Conservation (phyloP, 2,888 invertebrate genomes). For the Pollenia labialis region DNA sequence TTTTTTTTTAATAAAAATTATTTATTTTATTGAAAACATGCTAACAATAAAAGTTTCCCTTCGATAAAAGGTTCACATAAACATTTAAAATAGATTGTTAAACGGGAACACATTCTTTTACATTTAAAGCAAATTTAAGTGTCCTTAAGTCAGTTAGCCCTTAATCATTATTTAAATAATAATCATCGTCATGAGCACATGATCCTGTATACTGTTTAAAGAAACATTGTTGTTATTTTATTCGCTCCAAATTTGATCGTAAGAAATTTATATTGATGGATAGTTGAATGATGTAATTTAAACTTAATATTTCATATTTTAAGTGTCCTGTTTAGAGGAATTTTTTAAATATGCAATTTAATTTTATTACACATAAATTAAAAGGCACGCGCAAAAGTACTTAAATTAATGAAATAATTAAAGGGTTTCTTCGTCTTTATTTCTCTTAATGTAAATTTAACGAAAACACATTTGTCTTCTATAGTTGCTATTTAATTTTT, state of each 20-base stretch:
- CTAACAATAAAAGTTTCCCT: no score
- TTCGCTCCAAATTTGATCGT: not conserved
- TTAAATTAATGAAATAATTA: constrained; percentile 70
- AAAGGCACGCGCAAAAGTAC: constrained; percentile 70
- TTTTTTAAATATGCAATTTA: constrained; percentile 16
- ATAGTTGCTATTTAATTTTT: constrained; percentile 20
- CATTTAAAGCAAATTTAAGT: not conserved
- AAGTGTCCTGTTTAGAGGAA: constrained; percentile 41
- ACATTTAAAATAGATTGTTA: not conserved
- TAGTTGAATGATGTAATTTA: constrained; percentile 65
- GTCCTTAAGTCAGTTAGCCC: constrained; percentile 50
- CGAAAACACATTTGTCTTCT: constrained; percentile 28
- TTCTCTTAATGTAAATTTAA: constrained; percentile 35
- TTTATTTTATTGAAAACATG: no score
- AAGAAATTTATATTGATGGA: constrained; percentile 49
- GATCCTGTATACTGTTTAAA: constrained; percentile 46
- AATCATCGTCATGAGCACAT: constrained; percentile 57
- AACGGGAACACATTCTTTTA: constrained; percentile 24
- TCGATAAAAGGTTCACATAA: no score
- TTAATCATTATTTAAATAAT: constrained; percentile 53
- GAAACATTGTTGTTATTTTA: constrained; percentile 26
- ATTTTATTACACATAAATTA: constrained; percentile 51
- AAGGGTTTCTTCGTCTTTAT: constrained; percentile 25
- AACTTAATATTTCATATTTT: constrained; percentile 52
- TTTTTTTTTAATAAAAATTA: no score